Base-by-base conservation (phyloP, 2,113 vertebrate genomes). In the Amblyopsis rosae region DNA sequence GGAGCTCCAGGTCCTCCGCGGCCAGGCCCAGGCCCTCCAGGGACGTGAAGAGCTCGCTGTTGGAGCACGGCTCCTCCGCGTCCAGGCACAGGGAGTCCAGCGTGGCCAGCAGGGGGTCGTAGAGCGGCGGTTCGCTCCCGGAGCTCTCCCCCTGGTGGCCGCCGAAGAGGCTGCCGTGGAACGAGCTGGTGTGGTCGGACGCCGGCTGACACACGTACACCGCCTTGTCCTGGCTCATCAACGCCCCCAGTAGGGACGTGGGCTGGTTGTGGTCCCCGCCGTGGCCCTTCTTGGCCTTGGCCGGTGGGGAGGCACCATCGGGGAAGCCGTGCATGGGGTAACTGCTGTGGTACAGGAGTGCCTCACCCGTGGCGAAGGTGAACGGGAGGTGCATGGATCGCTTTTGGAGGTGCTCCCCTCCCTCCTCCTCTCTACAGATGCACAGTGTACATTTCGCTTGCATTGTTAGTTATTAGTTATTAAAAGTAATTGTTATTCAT, bases 291-390 rank as follows among this genome's bases (percentile, higher is more conserved):
- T 89, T 93, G 33, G 85, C 72, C 33, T 90, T 93, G 56, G 90
- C 89, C 45, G 77, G 77, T 62, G 69, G 35, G 16, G 67, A 77
- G 1, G 26, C 26, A 2, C 26, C 26, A 26, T 91, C 90, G 7
- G 73, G 70, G 54, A 86, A 90, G 54, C 74, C 83, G 6, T 86
- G 81, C 0, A 89, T 83, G 32, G 91, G 91, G 65, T 84, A 88
- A 79, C 86, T 47, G 9, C 80, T 92, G 80, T 94, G 93, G 77
- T 95, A 95, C 1, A 95, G 90, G 66, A 96, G 79, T 0, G 93
- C 94, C 69, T 96, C 95, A 3, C 94, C 95, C 0, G 93, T 96
- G 2, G 93, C 87, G 33, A 93, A 95, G 51, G 94, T 95, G 46
- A 96, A 96, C 0, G 94, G 95, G 17, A 94, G 91, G 54, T 93